A percentile compares a stretch with the other conserved stretches of the same genome.
These are phyloP conservation scores for Ricordea florida DNA, from an alignment of 92 coral and sea anemone genomes.

Conservation along the genomic window DNA sequence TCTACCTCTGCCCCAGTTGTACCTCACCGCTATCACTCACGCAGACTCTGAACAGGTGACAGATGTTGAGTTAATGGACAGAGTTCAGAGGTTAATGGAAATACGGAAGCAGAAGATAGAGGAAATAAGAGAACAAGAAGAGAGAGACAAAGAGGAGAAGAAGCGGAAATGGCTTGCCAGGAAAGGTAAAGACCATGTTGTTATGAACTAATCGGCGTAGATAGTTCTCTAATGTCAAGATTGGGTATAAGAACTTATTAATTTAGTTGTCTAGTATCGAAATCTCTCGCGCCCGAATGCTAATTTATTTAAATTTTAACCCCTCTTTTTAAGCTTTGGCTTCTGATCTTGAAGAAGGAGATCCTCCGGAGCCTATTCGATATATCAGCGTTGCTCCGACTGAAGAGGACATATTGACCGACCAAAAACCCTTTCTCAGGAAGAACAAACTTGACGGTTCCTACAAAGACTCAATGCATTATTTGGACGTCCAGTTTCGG, in stretches of 20 bases:
- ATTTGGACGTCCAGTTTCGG: conserved; percentile 94
- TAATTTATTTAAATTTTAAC: neutral
- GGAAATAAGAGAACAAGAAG: too few relatives aligned
- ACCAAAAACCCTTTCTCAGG: conserved; percentile 55
- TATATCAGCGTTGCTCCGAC: conserved; percentile 76
- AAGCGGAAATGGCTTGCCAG: too few relatives aligned
- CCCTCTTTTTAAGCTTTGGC: neutral
- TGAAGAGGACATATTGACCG: conserved; percentile 63
- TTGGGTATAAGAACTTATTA: too few relatives aligned
- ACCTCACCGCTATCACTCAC: neutral
- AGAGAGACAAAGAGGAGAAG: too few relatives aligned
- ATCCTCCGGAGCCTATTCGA: conserved; percentile 87
- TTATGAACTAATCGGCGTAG: too few relatives aligned
- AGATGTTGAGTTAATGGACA: too few relatives aligned
- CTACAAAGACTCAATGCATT: conserved; percentile 69
- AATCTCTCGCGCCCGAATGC: neutral
- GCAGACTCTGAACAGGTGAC: neutral
- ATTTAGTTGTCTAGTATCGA: neutral
- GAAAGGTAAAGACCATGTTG: too few relatives aligned
- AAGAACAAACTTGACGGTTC: conserved; percentile 75
- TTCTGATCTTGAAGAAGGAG: conserved; percentile 23
- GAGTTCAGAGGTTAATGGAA: too few relatives aligned
- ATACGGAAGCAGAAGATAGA: too few relatives aligned
- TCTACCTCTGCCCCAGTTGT: conserved; percentile 64
- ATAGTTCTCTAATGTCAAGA: too few relatives aligned